Evolutionary conservation across 2,888 invertebrate species (phyloP).

Genomic region (Ophion obscuratus): DNA sequence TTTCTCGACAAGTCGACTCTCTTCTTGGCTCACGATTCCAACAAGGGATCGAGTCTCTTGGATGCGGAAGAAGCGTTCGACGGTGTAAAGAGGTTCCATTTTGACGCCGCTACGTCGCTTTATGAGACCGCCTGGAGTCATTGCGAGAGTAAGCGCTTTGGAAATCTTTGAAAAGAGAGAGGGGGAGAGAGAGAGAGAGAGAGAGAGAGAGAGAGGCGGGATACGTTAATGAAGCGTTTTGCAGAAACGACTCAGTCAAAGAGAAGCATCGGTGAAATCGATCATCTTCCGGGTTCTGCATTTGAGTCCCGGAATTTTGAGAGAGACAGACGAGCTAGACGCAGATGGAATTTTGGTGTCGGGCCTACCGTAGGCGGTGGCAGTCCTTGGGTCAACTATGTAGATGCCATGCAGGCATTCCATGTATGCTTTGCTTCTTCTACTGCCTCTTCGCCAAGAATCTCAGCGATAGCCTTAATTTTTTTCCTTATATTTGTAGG

Average conservation of each 20-base stretch:
- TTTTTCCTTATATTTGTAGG: slow-evolving; percentile 76
- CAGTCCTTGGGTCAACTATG: slow-evolving; percentile 77
- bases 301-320: slow-evolving; percentile 69
- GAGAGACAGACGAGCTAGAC: slow-evolving; percentile 62
- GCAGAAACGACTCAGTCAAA: slow-evolving; percentile 70
- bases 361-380: slow-evolving; percentile 67
- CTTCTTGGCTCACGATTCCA: slow-evolving; percentile 78
- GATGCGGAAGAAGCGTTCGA: slow-evolving; percentile 78
- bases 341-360: slow-evolving; percentile 68
- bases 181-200: not conserved
- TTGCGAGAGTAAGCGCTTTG: slow-evolving; percentile 77
- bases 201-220: not conserved
- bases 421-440: slow-evolving; percentile 74
- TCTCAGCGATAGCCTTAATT: not conserved
- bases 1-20: slow-evolving; percentile 86
- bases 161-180: not conserved
- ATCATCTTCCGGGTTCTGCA: slow-evolving; percentile 78
- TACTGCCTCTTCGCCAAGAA: not conserved
- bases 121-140: slow-evolving; percentile 77
- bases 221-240: not conserved
- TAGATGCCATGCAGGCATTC: slow-evolving; percentile 83
- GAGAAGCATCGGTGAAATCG: slow-evolving; percentile 76
- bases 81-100: slow-evolving; percentile 78
- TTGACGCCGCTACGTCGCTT: slow-evolving; percentile 74
- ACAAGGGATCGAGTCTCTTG: slow-evolving; percentile 74